Conservation (phyloP, 2,888 invertebrate species). For the Scelioninae gen. 1 region DNA sequence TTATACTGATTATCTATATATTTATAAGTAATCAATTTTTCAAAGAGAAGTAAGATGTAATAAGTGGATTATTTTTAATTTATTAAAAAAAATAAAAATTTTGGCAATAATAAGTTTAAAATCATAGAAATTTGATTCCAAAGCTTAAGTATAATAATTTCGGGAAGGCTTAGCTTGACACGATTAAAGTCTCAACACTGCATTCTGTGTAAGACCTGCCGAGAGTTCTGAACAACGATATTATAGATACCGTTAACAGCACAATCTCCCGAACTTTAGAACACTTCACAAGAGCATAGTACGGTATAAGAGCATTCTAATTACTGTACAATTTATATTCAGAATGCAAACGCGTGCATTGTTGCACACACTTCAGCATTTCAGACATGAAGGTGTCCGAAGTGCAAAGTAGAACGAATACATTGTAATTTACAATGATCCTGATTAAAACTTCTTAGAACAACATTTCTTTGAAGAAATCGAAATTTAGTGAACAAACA, state of each 20-base stretch:
- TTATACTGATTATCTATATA: too few species aligned
- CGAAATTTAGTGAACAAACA: slow-evolving; percentile 1
- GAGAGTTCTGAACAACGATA: slow-evolving; percentile 52
- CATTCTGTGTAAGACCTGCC: slow-evolving; percentile 44
- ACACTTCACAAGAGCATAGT: slow-evolving; percentile 53
- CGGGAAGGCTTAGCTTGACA: slow-evolving; percentile 51
- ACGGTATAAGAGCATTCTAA: slow-evolving; percentile 64
- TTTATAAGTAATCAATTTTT: too few species aligned
- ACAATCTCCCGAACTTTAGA: slow-evolving; percentile 60
- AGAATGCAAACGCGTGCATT: slow-evolving; percentile 47
- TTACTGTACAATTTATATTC: slow-evolving; percentile 56
- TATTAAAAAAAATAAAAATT: slow-evolving; percentile 1
- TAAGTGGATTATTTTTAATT: not conserved
- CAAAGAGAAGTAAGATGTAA: too few species aligned
- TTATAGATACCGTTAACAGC: slow-evolving; percentile 51
- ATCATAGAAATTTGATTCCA: slow-evolving; percentile 50
- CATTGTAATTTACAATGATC: slow-evolving; percentile 39
- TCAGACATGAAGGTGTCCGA: slow-evolving; percentile 45
- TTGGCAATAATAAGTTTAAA: slow-evolving; percentile 28
- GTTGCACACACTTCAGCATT: slow-evolving; percentile 46
- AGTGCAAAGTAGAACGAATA: slow-evolving; percentile 36
- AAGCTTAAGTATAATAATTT: slow-evolving; percentile 47
- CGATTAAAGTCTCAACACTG: slow-evolving; percentile 53
- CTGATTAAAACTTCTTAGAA: slow-evolving; percentile 22
- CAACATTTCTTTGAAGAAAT: slow-evolving; percentile 7